These are phyloP conservation scores for Triops cancriformis DNA, from an alignment of 1,140 invertebrate genomes.

Conservation along the genomic window DNA sequence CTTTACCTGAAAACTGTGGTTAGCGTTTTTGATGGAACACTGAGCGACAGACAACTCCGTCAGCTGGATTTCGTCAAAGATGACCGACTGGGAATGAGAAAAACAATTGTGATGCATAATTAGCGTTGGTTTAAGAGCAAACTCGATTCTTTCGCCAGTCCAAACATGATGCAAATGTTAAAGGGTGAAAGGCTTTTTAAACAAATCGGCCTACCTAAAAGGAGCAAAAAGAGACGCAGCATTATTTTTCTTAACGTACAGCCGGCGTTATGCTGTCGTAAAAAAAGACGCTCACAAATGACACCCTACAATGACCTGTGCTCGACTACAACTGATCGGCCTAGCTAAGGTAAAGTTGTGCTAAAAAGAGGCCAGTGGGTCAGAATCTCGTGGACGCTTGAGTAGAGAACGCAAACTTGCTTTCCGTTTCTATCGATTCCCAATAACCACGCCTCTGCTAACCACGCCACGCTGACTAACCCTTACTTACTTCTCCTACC, in stretches of 20 bases:
- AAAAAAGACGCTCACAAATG: neutral
- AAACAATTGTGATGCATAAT: constrained; percentile 24
- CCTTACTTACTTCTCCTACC: neutral
- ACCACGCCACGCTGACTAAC: neutral
- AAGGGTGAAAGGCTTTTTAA: too few species aligned
- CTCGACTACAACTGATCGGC: neutral
- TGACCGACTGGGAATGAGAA: constrained; percentile 57
- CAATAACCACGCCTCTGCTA: neutral
- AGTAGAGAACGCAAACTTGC: constrained; percentile 8
- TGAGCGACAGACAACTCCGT: constrained; percentile 73
- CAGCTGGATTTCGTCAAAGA: constrained; percentile 78
- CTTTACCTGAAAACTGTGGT: constrained; percentile 76
- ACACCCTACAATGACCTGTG: neutral
- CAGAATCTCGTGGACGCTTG: neutral
- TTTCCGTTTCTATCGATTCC: constrained; percentile 1
- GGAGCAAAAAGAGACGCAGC: neutral
- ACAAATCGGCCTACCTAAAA: neutral
- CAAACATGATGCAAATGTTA: too few species aligned
- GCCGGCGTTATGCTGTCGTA: too few species aligned
- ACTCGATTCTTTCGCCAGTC: neutral
- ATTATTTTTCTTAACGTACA: too few species aligned
- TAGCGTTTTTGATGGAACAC: constrained; percentile 74
- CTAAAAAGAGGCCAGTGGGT: constrained; percentile 3
- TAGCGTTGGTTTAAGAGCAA: neutral
- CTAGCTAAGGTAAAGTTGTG: neutral